A percentile compares a stretch with the other conserved stretches of the same genome.
Evolutionary conservation across 2,888 invertebrate genomes (phyloP).

Genomic region (Halocaridina rubra): DNA sequence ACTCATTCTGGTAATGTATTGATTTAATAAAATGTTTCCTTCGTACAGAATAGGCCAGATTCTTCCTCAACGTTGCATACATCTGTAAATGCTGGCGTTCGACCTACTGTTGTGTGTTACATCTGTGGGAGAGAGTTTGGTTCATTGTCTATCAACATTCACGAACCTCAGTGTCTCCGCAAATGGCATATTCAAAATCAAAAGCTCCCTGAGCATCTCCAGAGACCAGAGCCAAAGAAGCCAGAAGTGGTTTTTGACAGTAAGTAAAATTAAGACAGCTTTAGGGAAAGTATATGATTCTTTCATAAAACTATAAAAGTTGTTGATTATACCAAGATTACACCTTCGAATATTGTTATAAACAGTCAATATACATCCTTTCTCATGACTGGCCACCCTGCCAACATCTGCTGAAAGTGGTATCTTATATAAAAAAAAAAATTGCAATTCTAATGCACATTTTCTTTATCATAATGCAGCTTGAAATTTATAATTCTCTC

Average conservation of each 20-base stretch:
- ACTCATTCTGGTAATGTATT: no score
- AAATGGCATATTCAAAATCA: slow-evolving; percentile 76
- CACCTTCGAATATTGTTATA: background rate
- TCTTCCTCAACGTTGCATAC: slow-evolving; percentile 2
- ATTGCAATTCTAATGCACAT: no score
- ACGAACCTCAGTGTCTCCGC: slow-evolving; percentile 77
- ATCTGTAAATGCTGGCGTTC: background rate
- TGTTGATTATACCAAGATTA: background rate
- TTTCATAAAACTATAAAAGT: no score
- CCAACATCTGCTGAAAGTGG: no score
- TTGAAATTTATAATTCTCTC: no score
- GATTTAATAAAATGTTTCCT: no score
- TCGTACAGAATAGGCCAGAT: slow-evolving; percentile 1
- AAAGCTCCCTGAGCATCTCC: slow-evolving; percentile 70
- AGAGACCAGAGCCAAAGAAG: slow-evolving; percentile 48
- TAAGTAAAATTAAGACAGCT: background rate
- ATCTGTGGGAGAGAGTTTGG: slow-evolving; percentile 78
- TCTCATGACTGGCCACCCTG: no score
- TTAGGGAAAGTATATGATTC: no score
- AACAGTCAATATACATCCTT: no score
- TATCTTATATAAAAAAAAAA: no score
- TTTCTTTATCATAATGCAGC: no score
- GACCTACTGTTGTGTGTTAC: slow-evolving; percentile 71
- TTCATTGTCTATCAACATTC: slow-evolving; percentile 75
- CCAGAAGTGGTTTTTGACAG: slow-evolving; percentile 54